phyloP scores from a whole-genome alignment of 2,113 vertebrate species.

The Arizona elegans region DNA sequence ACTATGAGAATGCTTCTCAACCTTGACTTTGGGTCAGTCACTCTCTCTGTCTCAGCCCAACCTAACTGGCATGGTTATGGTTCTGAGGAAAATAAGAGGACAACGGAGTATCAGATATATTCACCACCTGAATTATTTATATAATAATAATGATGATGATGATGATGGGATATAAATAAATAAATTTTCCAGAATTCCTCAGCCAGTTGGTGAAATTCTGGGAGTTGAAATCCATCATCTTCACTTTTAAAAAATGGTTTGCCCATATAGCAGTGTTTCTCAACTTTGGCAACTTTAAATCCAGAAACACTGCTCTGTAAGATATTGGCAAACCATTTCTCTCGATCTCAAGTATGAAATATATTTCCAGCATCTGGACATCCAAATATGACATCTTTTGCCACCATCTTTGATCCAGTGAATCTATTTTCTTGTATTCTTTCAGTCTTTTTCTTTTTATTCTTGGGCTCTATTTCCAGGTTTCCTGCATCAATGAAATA shows the following conservation, averaged over 20 bases:
- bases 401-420: background rate
- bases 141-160: background rate
- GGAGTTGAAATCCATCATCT: background rate
- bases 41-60: background rate
- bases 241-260: no score
- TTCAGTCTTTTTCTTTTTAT: background rate
- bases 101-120: background rate
- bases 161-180: background rate
- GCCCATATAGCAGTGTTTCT: no score
- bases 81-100: background rate
- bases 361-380: background rate
- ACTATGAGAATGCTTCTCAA: background rate
- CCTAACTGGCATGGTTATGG: background rate
- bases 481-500: background rate
- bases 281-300: background rate
- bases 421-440: background rate
- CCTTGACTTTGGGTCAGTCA: background rate
- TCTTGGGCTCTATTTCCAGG: background rate
- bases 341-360: background rate
- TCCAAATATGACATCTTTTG: background rate
- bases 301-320: background rate
- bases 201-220: background rate
- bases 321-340: background rate
- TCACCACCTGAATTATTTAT: background rate
- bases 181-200: background rate